Conservation (phyloP, 2,797 vertebrate species). For the Falco columbarius region DNA sequence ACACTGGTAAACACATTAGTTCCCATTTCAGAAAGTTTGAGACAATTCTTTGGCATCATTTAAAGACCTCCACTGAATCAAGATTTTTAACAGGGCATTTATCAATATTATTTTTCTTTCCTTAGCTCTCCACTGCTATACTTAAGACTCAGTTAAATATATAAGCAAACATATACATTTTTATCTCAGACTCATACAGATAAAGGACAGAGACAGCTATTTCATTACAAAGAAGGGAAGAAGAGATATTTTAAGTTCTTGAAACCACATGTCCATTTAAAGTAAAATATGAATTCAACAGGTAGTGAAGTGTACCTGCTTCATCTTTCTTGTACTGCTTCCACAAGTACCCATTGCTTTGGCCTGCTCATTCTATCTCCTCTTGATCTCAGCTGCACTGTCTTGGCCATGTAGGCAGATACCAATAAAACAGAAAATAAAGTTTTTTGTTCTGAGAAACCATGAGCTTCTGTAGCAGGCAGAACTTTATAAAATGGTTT, state of each 20-base stretch:
- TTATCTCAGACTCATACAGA: neutral
- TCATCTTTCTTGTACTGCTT: neutral
- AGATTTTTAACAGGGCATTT: neutral
- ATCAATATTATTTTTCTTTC: neutral
- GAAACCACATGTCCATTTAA: neutral
- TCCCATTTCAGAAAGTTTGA: neutral
- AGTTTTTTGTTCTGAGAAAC: neutral
- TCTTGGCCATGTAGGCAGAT: neutral
- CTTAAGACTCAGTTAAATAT: neutral
- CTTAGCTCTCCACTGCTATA: neutral
- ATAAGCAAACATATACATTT: neutral
- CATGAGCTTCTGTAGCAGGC: neutral
- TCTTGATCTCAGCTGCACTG: neutral
- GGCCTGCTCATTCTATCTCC: neutral
- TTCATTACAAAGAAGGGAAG: neutral
- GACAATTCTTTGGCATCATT: neutral
- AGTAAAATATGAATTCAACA: neutral
- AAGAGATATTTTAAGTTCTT: neutral
- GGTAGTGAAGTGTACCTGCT: neutral
- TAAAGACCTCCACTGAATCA: neutral
- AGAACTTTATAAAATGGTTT: neutral
- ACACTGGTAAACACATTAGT: neutral
- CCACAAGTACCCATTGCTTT: neutral
- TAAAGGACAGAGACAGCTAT: neutral
- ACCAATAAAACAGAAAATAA: neutral